phyloP scores from a whole-genome alignment of 2,113 vertebrate genomes.

The Engraulis encrasicolus region DNA sequence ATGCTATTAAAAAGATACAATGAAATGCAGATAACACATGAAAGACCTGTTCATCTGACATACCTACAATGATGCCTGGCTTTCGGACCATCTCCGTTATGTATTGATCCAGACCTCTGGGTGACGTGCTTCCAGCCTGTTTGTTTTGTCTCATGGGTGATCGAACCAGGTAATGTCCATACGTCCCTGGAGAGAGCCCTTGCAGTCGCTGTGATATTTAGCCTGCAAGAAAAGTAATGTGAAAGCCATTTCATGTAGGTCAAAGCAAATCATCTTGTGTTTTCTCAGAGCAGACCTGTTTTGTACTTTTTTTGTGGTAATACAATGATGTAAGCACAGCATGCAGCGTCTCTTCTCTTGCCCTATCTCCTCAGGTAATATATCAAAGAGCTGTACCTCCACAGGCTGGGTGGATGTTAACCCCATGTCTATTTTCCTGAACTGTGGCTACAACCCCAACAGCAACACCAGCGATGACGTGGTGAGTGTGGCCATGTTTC shows the following conservation, averaged over 20 bases:
- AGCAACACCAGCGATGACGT: slow-evolving; percentile 61
- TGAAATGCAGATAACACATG: neutral
- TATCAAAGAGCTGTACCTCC: slow-evolving; percentile 85
- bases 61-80: slow-evolving; percentile 87
- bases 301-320: neutral
- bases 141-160: slow-evolving; percentile 74
- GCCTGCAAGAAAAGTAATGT: slow-evolving; percentile 68
- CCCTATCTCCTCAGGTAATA: slow-evolving; percentile 83
- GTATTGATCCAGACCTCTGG: slow-evolving; percentile 83
- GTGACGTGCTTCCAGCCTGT: slow-evolving; percentile 80
- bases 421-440: slow-evolving; percentile 68
- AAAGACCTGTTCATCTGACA: slow-evolving; percentile 48
- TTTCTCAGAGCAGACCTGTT: neutral
- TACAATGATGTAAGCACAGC: too few species aligned
- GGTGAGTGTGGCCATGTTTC: slow-evolving; percentile 72
- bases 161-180: slow-evolving; percentile 78
- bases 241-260: too few species aligned
- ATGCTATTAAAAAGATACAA: too few species aligned
- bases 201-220: slow-evolving; percentile 90
- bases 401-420: slow-evolving; percentile 82
- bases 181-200: slow-evolving; percentile 80
- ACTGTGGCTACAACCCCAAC: slow-evolving; percentile 84
- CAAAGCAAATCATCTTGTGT: neutral
- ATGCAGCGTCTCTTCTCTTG: too few species aligned
- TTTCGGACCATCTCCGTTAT: slow-evolving; percentile 85